A percentile compares a stretch with the other conserved stretches of the same genome.
Conservation (phyloP, 2,888 invertebrate species). For the Taphrorychus bicolor region DNA sequence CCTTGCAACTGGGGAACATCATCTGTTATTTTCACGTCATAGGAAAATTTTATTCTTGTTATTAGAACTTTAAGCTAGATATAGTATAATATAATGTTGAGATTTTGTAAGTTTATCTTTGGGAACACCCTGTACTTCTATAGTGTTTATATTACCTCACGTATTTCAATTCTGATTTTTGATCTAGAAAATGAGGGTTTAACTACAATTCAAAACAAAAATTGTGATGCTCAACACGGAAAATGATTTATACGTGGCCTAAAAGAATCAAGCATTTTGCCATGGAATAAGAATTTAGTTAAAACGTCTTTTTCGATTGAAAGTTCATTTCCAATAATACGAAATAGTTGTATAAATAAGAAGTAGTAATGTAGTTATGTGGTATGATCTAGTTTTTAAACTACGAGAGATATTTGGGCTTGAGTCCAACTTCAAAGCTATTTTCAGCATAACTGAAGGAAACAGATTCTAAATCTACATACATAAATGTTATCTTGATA, state of each 20-base stretch:
- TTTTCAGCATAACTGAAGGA: slow-evolving; percentile 24
- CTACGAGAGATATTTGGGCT: slow-evolving; percentile 20
- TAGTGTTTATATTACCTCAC: no score
- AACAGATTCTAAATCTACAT: slow-evolving; percentile 10
- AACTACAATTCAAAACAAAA: neutral
- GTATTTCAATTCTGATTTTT: no score
- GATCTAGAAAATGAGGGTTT: neutral
- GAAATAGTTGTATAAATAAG: slow-evolving; percentile 12
- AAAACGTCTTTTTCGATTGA: neutral
- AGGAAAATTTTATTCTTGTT: slow-evolving; percentile 26
- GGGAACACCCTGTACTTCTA: slow-evolving; percentile 36
- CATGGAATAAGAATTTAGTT: neutral
- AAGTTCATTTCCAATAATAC: neutral
- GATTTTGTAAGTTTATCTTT: slow-evolving; percentile 12
- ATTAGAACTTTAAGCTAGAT: slow-evolving; percentile 3
- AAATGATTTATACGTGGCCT: no score
- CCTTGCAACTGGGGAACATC: neutral
- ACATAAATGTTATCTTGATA: slow-evolving; percentile 1
- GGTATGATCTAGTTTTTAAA: slow-evolving; percentile 20
- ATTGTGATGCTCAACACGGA: neutral
- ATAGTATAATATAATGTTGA: neutral
- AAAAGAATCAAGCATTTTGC: neutral
- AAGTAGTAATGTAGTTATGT: slow-evolving; percentile 13
- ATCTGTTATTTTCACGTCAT: neutral
- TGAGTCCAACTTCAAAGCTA: slow-evolving; percentile 22